These are phyloP conservation scores for Drosophila willistoni DNA, from an alignment of 1,140 invertebrate genomes.

Conservation along the genomic window DNA sequence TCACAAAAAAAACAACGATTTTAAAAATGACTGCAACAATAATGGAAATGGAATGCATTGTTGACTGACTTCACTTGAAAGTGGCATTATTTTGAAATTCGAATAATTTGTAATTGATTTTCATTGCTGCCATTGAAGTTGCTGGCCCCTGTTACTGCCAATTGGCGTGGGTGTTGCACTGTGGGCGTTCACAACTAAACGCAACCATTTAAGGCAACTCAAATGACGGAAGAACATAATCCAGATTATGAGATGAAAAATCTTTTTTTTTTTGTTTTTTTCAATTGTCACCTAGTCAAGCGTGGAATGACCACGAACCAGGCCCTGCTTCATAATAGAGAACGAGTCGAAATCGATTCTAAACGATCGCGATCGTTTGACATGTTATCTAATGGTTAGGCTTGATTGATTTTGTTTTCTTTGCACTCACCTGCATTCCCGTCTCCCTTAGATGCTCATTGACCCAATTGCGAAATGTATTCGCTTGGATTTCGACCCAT, in stretches of 20 bases:
- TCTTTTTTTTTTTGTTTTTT: too few relatives aligned
- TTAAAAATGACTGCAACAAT: conserved; percentile 25
- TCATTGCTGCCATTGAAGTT: conserved; percentile 52
- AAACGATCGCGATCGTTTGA: conserved; percentile 32
- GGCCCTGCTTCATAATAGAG: conserved; percentile 50
- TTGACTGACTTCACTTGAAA: conserved; percentile 15
- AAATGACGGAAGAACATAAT: conserved; percentile 40
- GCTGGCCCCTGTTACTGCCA: neutral
- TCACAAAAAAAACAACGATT: too few relatives aligned
- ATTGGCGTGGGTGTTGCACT: neutral
- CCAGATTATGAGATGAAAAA: conserved; percentile 35
- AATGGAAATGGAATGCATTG: conserved; percentile 71
- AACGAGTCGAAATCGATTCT: conserved; percentile 25
- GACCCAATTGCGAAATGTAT: conserved; percentile 99
- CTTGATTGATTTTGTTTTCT: conserved; percentile 49
- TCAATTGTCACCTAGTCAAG: conserved; percentile 27
- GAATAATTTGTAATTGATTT: conserved; percentile 57
- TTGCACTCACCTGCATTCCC: conserved; percentile 85
- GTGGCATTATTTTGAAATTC: conserved; percentile 24
- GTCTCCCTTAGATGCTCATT: conserved; percentile 94
- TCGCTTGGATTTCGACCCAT: conserved; percentile 98
- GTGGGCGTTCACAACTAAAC: conserved; percentile 22
- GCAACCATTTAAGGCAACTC: conserved; percentile 42
- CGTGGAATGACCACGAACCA: conserved; percentile 17
- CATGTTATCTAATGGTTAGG: conserved; percentile 31